A percentile compares a stretch with the other conserved stretches of the same genome.
These are phyloP conservation scores for Epinephelus moara DNA, from an alignment of 2,113 vertebrate species.

Conservation along the genomic window DNA sequence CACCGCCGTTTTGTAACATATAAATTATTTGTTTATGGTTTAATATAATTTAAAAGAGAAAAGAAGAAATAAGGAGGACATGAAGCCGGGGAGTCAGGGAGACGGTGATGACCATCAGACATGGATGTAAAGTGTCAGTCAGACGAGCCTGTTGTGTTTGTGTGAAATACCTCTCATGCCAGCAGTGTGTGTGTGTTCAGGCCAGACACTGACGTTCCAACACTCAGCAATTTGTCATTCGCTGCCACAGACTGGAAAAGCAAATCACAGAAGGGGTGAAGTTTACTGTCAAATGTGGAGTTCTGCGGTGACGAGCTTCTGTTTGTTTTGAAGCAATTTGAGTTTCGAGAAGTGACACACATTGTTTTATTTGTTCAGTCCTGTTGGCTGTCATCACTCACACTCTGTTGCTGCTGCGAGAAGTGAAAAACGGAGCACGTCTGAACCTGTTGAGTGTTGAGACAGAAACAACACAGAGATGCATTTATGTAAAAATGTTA, in stretches of 20 bases:
- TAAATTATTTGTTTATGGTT: too few species aligned
- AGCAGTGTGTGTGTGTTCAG: constrained; percentile 12
- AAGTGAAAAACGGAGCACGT: background rate
- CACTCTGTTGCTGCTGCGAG: background rate
- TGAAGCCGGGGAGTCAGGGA: background rate
- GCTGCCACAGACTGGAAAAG: background rate
- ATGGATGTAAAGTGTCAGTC: background rate
- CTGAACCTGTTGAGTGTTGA: too few species aligned
- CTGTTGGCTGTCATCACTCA: background rate
- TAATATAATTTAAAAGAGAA: too few species aligned
- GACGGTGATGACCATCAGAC: background rate
- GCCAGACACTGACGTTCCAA: background rate
- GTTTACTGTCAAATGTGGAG: background rate
- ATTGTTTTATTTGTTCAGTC: background rate
- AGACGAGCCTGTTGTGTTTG: constrained; percentile 1
- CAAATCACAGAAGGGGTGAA: background rate
- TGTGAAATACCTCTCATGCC: constrained; percentile 39
- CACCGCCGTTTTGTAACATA: background rate
- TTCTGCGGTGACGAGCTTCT: background rate
- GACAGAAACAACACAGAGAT: background rate
- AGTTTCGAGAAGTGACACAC: background rate
- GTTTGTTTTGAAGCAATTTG: background rate
- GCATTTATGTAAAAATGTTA: background rate
- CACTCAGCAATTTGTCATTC: constrained; percentile 1
- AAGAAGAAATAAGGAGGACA: background rate